Base-by-base conservation (phyloP, 2,797 vertebrate genomes). In the Peromyscus eremicus region DNA sequence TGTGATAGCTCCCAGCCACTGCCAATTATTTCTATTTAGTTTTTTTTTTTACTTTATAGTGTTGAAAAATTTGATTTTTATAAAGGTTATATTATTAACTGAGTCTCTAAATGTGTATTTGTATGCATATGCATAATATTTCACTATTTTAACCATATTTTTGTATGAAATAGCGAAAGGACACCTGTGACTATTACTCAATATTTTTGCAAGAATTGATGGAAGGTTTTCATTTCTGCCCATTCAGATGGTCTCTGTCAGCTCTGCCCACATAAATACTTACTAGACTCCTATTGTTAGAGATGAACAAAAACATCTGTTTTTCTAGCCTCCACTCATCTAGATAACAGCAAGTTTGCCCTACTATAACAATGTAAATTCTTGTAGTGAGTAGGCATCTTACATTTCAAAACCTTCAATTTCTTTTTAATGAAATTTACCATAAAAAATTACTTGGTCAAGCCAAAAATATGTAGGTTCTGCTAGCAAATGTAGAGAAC, bases 1-100 rank as follows among this genome's bases (percentile, higher is more conserved):
- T 84, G 29, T 32, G 27, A 10, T 1, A 43, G 37, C 17, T 85
- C 32, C 19, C 43, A 49, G 83, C 19, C 43, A 23, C 19, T 49
- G 37, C 6, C 71, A 49, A 87, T 60, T 73, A 91, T 85, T 94
- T 89, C n/a, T 21, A 43, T 62, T 73, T 66, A 34, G 86, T 62
- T 94, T 92, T 85, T 17, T 49, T 49, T 40, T 49, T 66, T 85
- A 49, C 49, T 91, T 92, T 90, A 60, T 57, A 23, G 68, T 57
- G 49, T 85, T 92, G 25, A 79, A 19, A 43, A 89, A 79, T 27
- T 88, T 60, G 49, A 60, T 52, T 40, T 93, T 92, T n/a, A 77
- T 83, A 73, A 55, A 40, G 83, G 19, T 62, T 46, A 10, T 12
- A 10, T 12, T 80, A 60, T 79, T 70, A 92, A 19, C 17, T 92